These are phyloP conservation scores for Drosophila tsacasi DNA, from an alignment of 1,140 invertebrate species.

Conservation along the genomic window DNA sequence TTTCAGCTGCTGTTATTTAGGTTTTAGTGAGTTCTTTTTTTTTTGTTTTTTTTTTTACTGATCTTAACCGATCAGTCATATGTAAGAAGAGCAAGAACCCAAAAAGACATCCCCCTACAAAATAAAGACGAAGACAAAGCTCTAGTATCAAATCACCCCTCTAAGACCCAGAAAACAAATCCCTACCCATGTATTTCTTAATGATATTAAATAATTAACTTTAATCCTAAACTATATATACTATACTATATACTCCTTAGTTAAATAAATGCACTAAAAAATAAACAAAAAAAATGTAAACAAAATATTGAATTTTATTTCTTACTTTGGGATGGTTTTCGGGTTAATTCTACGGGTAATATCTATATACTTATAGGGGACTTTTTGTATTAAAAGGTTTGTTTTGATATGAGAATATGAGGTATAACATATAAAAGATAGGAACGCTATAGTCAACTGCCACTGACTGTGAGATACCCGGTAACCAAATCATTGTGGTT, in stretches of 20 bases:
- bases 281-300: slow-evolving; percentile 42
- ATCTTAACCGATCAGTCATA: slow-evolving; percentile 5
- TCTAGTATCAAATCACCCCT: slow-evolving; percentile 37
- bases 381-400: too few relatives aligned
- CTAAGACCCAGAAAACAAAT: slow-evolving; percentile 22
- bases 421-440: too few relatives aligned
- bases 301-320: slow-evolving; percentile 2
- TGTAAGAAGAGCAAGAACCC: slow-evolving; percentile 30
- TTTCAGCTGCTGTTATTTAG: slow-evolving; percentile 53
- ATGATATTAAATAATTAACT: slow-evolving; percentile 78
- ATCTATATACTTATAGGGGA: too few relatives aligned
- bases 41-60: slow-evolving; percentile 16
- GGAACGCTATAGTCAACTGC: too few relatives aligned
- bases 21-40: slow-evolving; percentile 42
- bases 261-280: slow-evolving; percentile 75
- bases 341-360: neutral
- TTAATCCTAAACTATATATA: slow-evolving; percentile 65
- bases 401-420: too few relatives aligned
- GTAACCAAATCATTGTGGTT: too few relatives aligned
- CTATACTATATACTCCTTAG: slow-evolving; percentile 66
- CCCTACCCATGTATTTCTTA: slow-evolving; percentile 58
- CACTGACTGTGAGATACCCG: too few relatives aligned
- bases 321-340: neutral
- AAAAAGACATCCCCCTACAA: slow-evolving; percentile 38
- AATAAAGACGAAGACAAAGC: slow-evolving; percentile 38